Evolutionary conservation across 2,797 vertebrate genomes (phyloP).

Genomic region (Danionella dracula): DNA sequence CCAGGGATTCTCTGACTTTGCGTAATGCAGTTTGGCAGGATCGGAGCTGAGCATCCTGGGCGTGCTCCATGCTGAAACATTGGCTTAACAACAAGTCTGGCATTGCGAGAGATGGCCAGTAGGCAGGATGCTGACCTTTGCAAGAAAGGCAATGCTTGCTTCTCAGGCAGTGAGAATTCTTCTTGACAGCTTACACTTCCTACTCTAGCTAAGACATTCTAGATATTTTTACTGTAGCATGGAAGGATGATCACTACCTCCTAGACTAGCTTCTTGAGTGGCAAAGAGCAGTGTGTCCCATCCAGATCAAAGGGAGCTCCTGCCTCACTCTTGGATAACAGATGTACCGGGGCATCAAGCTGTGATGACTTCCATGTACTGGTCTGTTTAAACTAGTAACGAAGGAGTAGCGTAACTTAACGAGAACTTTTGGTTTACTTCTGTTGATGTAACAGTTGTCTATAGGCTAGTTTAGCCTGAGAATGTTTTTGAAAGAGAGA

Average conservation of each 20-base stretch:
- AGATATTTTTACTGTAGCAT: neutral
- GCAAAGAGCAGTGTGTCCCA: too few relatives aligned
- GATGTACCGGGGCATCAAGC: too few relatives aligned
- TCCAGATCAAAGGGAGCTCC: too few relatives aligned
- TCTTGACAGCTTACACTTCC: neutral
- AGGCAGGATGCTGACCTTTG: constrained; percentile 20
- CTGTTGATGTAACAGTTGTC: too few relatives aligned
- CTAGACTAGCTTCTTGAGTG: too few relatives aligned
- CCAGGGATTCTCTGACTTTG: neutral
- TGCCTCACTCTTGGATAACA: too few relatives aligned
- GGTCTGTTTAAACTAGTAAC: too few relatives aligned
- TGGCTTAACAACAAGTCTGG: neutral
- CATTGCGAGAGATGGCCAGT: neutral
- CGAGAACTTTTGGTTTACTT: too few relatives aligned
- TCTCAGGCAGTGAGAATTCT: neutral
- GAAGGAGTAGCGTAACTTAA: too few relatives aligned
- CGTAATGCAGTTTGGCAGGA: constrained; percentile 5
- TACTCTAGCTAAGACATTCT: neutral
- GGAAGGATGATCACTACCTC: neutral
- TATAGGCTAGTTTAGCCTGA: too few relatives aligned
- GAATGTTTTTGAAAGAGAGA: too few relatives aligned
- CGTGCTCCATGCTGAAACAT: neutral
- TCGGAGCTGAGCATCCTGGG: neutral
- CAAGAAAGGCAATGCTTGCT: neutral
- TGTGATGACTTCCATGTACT: too few relatives aligned